Evolutionary conservation across 2,888 invertebrate species (phyloP).

Genomic region (Drosophila merina): DNA sequence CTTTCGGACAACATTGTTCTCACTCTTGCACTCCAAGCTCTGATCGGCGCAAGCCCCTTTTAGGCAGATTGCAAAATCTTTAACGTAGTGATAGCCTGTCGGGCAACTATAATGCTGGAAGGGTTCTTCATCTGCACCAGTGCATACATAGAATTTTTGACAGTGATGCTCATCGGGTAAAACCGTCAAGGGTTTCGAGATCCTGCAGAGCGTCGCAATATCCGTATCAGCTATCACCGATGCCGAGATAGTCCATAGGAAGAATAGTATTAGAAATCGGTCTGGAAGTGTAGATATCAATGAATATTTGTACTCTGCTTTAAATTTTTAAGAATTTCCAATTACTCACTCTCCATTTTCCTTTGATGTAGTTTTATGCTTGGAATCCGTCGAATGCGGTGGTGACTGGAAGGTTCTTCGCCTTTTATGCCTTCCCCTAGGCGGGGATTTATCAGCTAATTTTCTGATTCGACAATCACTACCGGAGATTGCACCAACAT

Average conservation of each 20-base stretch:
- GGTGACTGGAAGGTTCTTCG: slow-evolving; percentile 1
- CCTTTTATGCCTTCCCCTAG: slow-evolving; percentile 39
- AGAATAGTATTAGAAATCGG: background rate
- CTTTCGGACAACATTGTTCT: slow-evolving; percentile 27
- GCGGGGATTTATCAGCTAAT: slow-evolving; percentile 34
- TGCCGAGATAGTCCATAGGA: slow-evolving; percentile 3
- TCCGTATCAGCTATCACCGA: slow-evolving; percentile 2
- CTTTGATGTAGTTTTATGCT: slow-evolving; percentile 5
- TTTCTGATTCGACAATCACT: slow-evolving; percentile 46
- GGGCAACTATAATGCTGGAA: slow-evolving; percentile 57
- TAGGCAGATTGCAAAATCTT: no score
- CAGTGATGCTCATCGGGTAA: slow-evolving; percentile 55
- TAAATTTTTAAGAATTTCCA: background rate
- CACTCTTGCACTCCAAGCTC: background rate
- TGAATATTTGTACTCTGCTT: no score
- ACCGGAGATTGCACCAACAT: slow-evolving; percentile 57
- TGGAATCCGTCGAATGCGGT: slow-evolving; percentile 28
- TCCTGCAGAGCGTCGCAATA: slow-evolving; percentile 12
- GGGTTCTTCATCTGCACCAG: slow-evolving; percentile 33
- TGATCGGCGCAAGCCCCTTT: slow-evolving; percentile 18
- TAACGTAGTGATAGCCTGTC: slow-evolving; percentile 19
- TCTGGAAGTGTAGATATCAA: slow-evolving; percentile 6
- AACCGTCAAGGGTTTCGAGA: slow-evolving; percentile 39
- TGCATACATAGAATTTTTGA: slow-evolving; percentile 64
- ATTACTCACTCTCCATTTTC: slow-evolving; percentile 30